Base-by-base conservation (phyloP, 1,140 invertebrate species). In the Pogonomyrmex californicus region DNA sequence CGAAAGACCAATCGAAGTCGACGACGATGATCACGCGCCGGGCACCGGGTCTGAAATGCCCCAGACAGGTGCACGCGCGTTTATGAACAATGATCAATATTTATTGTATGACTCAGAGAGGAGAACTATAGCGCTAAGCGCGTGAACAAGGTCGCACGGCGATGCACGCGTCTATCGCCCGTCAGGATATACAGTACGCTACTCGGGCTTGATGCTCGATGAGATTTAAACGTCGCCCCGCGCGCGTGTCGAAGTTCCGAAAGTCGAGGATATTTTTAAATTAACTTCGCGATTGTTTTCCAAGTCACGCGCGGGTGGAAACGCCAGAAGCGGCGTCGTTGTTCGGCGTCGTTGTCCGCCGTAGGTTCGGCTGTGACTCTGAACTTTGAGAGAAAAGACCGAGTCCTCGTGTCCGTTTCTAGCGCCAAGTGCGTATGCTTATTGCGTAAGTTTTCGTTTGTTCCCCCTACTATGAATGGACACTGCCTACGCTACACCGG, bases 81-180 rank as follows among this genome's bases (percentile, higher is more conserved):
- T 90, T 89, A 83, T 86, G 85, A 76, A 87, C 86, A 91, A 93
- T 91, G 92, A 93, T 94, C 93, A 93, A 94, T 94, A 94, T 94
- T 93, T 92, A 90, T 92, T 89, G 78, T 85, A 76, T 94, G 93
- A 94, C 82, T 94, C 92, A 94, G 60, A 83, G 38, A 82, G 86
- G 81, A 88, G 73, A 66, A 85, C 87, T 91, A 86, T 86, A 90
- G 91, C 77, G 82, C 86, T 90, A 63, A 36, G 63, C 23, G 56
- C 76, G 41, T 83, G 41, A 88, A 83, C 90, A 94, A 93, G 92
- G 93, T 91, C 92, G 90, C 23, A 23, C 68, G 51, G 51, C 60
- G 82, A 62, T 91, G 68, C 86, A 89, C 62, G 77, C 87, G 89
- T 92, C 86, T 83, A 56, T 78, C 51, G 83, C 85, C 81, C 73